Conservation (phyloP, 2,797 vertebrate species). For the Pangasius mekongensis region DNA sequence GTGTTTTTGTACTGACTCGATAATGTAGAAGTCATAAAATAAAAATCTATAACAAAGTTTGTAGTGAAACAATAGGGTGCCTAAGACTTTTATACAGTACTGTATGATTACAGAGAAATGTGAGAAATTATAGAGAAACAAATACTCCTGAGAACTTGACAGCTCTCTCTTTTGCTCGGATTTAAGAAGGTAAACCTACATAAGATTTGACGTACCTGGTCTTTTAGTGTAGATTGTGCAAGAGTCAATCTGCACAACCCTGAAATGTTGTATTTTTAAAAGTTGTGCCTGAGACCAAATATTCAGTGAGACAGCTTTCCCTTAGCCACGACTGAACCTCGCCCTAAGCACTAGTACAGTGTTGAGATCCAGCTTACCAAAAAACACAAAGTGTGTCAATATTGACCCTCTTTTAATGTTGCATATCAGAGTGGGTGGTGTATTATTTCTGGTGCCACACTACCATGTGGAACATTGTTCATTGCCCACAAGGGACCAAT, state of each 20-base stretch:
- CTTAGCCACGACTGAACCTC: neutral
- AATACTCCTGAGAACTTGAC: neutral
- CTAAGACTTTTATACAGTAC: too few relatives aligned
- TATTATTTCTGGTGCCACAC: slow-evolving; percentile 46
- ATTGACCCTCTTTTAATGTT: slow-evolving; percentile 46
- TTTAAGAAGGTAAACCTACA: neutral
- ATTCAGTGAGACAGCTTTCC: neutral
- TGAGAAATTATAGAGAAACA: neutral
- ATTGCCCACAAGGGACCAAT: neutral
- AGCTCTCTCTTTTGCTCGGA: neutral
- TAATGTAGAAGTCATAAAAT: too few relatives aligned
- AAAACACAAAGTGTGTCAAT: slow-evolving; percentile 35
- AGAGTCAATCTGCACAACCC: neutral
- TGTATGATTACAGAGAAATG: neutral
- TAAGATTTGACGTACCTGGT: neutral
- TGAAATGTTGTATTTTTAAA: neutral
- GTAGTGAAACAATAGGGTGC: too few relatives aligned
- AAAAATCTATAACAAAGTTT: too few relatives aligned
- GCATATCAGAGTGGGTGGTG: slow-evolving; percentile 42
- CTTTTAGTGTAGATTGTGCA: neutral
- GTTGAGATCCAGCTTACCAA: slow-evolving; percentile 1
- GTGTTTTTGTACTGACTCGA: too few relatives aligned
- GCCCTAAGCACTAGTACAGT: slow-evolving; percentile 26
- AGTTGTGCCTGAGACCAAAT: neutral
- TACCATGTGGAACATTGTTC: neutral